Conservation (phyloP, 2,113 vertebrate genomes). For the Potamarius usumacintae region DNA sequence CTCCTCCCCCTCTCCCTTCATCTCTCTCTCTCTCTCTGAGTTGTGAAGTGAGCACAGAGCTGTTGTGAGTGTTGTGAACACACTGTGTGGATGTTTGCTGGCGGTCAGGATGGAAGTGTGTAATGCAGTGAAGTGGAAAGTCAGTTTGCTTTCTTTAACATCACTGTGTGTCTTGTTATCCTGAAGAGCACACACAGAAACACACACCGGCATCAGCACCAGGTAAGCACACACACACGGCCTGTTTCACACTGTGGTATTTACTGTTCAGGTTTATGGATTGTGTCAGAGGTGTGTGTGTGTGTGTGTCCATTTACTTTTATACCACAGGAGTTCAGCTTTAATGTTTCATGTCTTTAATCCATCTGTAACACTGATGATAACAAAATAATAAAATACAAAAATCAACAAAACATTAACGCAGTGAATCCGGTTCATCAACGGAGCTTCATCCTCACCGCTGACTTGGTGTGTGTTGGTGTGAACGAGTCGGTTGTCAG, state of each 20-base stretch:
- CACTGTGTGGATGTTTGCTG: background rate
- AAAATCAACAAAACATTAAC: background rate
- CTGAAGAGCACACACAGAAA: constrained; percentile 20
- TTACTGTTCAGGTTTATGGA: background rate
- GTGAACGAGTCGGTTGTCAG: constrained; percentile 39
- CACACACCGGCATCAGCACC: background rate
- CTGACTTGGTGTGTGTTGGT: constrained; percentile 21
- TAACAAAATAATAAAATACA: background rate
- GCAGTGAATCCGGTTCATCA: background rate
- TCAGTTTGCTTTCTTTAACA: background rate
- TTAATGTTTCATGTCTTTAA: background rate
- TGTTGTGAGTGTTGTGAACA: background rate
- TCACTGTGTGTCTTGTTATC: background rate
- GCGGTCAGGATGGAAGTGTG: background rate
- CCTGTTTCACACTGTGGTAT: background rate
- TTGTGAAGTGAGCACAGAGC: too few species aligned
- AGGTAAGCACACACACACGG: background rate
- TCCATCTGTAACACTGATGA: background rate
- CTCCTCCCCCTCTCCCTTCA: background rate
- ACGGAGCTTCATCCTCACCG: background rate
- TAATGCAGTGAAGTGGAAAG: background rate
- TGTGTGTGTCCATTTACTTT: background rate
- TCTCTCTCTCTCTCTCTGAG: background rate
- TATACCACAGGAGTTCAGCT: background rate
- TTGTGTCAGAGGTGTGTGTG: background rate